Conservation (phyloP, 2,797 vertebrate species). For the Tenualosa ilisha region DNA sequence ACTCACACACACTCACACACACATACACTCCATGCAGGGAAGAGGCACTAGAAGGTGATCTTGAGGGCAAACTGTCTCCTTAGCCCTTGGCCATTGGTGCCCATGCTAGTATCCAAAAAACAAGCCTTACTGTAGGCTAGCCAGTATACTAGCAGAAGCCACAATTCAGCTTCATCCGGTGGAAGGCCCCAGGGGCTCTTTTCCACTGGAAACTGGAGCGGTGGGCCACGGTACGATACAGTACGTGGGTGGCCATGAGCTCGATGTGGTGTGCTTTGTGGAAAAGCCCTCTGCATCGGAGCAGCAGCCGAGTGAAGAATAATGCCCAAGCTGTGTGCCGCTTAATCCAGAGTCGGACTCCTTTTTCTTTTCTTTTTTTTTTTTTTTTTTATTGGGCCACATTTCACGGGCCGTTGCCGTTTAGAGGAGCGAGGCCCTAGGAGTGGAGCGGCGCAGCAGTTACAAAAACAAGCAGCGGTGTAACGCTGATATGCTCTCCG, state of each 20-base stretch:
- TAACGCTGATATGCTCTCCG: constrained; percentile 20
- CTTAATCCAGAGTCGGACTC: constrained; percentile 60
- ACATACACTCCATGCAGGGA: not conserved
- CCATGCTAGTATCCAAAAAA: not conserved
- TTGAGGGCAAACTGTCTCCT: not conserved
- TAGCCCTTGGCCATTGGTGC: not conserved
- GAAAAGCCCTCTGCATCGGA: not conserved
- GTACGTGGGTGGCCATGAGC: constrained; percentile 39
- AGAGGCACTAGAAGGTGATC: not conserved
- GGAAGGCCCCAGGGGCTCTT: not conserved
- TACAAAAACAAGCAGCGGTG: constrained; percentile 23
- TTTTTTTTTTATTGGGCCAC: constrained; percentile 60
- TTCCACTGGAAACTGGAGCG: constrained; percentile 4
- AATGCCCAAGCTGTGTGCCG: constrained; percentile 55
- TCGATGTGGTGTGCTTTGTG: not conserved
- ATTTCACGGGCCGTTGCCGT: constrained; percentile 60
- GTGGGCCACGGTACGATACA: not conserved
- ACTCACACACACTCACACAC: no score
- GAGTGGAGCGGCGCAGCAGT: constrained; percentile 1
- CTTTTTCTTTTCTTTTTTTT: not conserved
- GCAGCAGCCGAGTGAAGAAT: constrained; percentile 52
- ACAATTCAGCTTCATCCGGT: not conserved
- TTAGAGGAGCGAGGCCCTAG: constrained; percentile 37
- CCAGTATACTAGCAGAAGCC: not conserved
- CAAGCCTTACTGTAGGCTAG: not conserved